phyloP scores from a whole-genome alignment of 2,888 invertebrate genomes.

The Metacarcinus magister region DNA sequence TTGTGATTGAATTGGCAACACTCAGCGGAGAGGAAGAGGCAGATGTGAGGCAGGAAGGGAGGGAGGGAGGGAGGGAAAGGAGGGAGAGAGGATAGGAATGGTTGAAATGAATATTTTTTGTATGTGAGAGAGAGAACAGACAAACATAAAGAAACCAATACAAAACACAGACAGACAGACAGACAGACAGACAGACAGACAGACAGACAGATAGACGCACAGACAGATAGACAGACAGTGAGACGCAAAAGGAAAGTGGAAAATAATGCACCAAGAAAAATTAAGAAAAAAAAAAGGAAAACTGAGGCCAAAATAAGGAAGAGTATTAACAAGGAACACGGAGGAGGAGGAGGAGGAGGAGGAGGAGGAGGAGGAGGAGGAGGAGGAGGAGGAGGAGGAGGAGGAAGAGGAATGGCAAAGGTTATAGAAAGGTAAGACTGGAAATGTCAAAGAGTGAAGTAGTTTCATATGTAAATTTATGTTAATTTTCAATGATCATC shows the following conservation, averaged over 20 bases:
- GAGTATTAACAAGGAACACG: not conserved
- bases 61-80: not conserved
- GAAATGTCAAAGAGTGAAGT: not conserved
- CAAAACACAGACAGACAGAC: not conserved
- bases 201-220: not conserved
- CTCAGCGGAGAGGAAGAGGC: not conserved
- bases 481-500: not conserved
- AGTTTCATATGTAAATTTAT: not conserved
- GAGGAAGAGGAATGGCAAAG: not conserved
- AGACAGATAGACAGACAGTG: not conserved
- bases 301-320: not conserved
- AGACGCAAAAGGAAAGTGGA: not conserved
- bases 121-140: not conserved
- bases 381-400: not conserved
- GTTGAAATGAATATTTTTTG: not conserved
- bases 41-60: not conserved
- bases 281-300: not conserved
- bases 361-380: not conserved
- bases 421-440: not conserved
- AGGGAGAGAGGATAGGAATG: not conserved
- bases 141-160: too few relatives aligned
- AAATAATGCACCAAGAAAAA: not conserved
- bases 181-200: not conserved
- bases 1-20: constrained; percentile 39
- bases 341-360: constrained; percentile 26